Percentiles rank a stretch among this genome's conserved stretches.
Conservation (phyloP, 2,113 vertebrate species). For the Drymodes brunneopygia region DNA sequence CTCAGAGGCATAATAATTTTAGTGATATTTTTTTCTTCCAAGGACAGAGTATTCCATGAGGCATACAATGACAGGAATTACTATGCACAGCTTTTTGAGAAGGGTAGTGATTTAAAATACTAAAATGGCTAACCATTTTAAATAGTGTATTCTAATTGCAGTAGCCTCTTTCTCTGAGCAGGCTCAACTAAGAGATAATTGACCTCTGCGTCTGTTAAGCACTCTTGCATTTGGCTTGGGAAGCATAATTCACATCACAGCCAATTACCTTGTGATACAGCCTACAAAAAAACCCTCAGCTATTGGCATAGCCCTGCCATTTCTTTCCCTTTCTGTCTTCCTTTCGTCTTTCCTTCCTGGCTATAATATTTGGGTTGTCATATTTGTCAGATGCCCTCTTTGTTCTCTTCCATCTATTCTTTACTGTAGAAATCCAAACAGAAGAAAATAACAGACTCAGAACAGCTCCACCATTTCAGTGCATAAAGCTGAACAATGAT, state of each 20-base stretch:
- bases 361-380: constrained; percentile 18
- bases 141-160: constrained; percentile 50
- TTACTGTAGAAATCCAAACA: constrained; percentile 8
- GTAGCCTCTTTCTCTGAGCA: constrained; percentile 45
- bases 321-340: background rate
- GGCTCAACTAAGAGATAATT: constrained; percentile 59
- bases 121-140: constrained; percentile 37
- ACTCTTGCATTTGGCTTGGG: constrained; percentile 52
- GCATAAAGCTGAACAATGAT: constrained; percentile 41
- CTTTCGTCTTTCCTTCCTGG: background rate
- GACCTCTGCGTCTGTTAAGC: constrained; percentile 56
- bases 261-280: constrained; percentile 49
- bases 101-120: constrained; percentile 36
- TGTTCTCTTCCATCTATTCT: constrained; percentile 28
- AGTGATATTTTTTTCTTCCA: background rate
- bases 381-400: constrained; percentile 42
- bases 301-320: background rate
- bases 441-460: background rate
- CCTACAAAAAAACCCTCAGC: background rate
- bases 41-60: background rate
- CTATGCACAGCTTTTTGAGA: background rate
- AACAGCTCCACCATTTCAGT: constrained; percentile 9
- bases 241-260: constrained; percentile 54
- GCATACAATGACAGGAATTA: background rate
- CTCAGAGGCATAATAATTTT: constrained; percentile 11